Percentiles rank a stretch among this genome's conserved stretches.
These are phyloP conservation scores for Nothocercus nigrocapillus DNA, from an alignment of 2,113 vertebrate species.

Conservation along the genomic window DNA sequence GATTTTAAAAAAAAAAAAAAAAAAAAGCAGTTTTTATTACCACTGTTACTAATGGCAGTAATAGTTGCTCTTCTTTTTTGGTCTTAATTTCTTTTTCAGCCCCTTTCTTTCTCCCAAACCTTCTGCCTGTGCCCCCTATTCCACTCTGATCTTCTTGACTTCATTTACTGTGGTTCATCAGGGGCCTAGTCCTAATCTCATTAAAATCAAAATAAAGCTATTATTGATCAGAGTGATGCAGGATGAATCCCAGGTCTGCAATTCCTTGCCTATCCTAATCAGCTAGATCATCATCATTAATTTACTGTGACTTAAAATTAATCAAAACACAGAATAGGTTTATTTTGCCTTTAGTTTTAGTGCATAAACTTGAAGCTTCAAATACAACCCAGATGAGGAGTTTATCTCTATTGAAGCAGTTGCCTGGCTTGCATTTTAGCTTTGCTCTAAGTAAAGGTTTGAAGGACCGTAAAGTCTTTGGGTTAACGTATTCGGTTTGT, in stretches of 20 bases:
- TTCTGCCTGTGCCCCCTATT: neutral
- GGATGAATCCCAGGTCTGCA: slow-evolving; percentile 16
- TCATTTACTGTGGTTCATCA: neutral
- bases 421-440: neutral
- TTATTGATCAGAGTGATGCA: slow-evolving; percentile 13
- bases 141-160: neutral
- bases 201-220: slow-evolving; percentile 13
- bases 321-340: neutral
- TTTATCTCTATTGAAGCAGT: neutral
- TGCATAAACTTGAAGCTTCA: neutral
- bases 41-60: neutral
- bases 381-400: neutral
- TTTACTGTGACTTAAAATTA: slow-evolving; percentile 26
- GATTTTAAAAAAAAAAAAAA: neutral
- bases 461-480: neutral
- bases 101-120: neutral
- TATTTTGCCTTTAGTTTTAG: neutral
- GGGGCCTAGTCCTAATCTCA: neutral
- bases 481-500: neutral
- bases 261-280: slow-evolving; percentile 25
- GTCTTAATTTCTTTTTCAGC: neutral
- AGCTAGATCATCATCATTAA: slow-evolving; percentile 23
- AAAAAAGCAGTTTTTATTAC: neutral
- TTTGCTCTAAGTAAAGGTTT: neutral
- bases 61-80: neutral